Conservation (phyloP, 2,113 vertebrate species). For the Microtus montanus region DNA sequence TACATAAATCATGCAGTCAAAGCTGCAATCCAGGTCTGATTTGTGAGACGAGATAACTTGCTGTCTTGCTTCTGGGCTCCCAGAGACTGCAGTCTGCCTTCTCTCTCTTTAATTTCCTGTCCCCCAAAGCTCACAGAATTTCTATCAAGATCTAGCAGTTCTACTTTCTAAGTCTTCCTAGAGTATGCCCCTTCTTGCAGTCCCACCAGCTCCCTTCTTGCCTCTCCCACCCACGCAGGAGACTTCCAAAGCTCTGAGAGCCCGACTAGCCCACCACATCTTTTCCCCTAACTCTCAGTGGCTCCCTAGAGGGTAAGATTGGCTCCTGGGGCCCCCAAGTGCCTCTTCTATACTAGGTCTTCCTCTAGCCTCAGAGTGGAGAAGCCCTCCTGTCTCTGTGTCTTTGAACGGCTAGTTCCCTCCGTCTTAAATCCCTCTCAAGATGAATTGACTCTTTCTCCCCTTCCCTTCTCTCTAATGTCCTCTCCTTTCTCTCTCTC, state of each 20-base stretch:
- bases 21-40: constrained; percentile 30
- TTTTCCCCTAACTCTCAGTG: not conserved
- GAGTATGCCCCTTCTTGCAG: constrained; percentile 20
- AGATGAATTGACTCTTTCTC: not conserved
- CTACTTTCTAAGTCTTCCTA: constrained; percentile 53
- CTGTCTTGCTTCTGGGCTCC: not conserved
- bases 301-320: not conserved
- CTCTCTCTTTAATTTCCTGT: constrained; percentile 70
- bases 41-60: constrained; percentile 20
- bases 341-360: not conserved
- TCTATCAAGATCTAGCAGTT: constrained; percentile 35
- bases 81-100: constrained; percentile 23
- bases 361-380: not conserved
- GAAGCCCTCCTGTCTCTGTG: not conserved
- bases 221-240: not conserved
- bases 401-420: not conserved
- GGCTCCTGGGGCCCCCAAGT: not conserved
- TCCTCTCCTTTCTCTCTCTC: not conserved
- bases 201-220: constrained; percentile 22
- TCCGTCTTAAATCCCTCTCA: not conserved
- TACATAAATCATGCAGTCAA: not conserved
- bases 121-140: constrained; percentile 43
- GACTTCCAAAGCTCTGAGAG: not conserved
- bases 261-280: not conserved
- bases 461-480: too few relatives aligned